Evolutionary conservation across 2,888 invertebrate genomes (phyloP), one percentile per base, ranked within the genome.

Genomic region (Choristoneura rosaceana): DNA sequence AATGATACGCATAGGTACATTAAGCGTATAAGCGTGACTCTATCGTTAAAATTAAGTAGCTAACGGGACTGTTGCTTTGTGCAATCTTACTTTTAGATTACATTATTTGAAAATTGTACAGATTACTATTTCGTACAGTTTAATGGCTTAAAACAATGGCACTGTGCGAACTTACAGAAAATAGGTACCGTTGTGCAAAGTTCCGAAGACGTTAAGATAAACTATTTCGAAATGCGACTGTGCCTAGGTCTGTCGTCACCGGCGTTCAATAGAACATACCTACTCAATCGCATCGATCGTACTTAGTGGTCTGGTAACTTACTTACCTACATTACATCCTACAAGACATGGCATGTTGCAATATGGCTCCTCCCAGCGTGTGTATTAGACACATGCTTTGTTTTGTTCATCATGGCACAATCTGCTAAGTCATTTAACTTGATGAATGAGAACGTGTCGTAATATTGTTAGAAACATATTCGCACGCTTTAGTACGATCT

Each of bases 191-290:
- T 89, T 89, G 87, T 85, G 89, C 81, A 87, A 89, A 85, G 79
- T 78, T 76, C 79, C 81, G 83, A 86, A 85, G 84, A 83, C 86
- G 83, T 85, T 85, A 69, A 83, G 84, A 83, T 68, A 84, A 84
- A 85, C 79, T 77, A 82, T 91, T 90, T 88, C 87, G 88, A 87
- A 89, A 92, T 83, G 77, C 79, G 76, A 79, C 79, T 81, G 81
- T 81, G 77, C 75, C 76, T 55, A 25, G 71, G 81, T 79, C 79
- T 88, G 86, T 87, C 86, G 84, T 83, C 88, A 88, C 82, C 74
- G 80, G 77, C 74, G 76, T 81, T 85, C 71, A 73, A 73, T 64
- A 68, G 71, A 17, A 81, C 84, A 84, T 83, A 80, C 80, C 80
- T 81, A 84, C 82, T 85, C 84, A 83, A 80, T 77, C 77, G 79